Base-by-base conservation (phyloP, 2,888 invertebrate species). In the Spisula subtruncata region DNA sequence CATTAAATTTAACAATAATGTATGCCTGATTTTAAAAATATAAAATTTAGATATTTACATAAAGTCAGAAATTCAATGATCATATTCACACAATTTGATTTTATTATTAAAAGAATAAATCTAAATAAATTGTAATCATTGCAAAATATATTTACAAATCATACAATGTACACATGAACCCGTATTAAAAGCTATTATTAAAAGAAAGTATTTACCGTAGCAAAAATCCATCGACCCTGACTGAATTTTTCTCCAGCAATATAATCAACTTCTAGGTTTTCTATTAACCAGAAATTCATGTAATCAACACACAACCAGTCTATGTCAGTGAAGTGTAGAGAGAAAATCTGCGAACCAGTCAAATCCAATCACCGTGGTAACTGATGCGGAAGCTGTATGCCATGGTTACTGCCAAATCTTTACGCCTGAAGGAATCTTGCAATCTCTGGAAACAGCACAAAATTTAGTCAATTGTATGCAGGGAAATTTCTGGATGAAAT, bases 381-480 rank as follows among this genome's bases (percentile, higher is more conserved):
- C 88, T 88, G 86, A 90, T 86, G 90, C 90, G 88, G 86, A 90
- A 90, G 90, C 88, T 56, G 51, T 83, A 86, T 88, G 88, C 90
- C 86, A 88, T 90, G 90, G 90, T 90, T 90, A 88, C 90, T 90
- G 90, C 90, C 90, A 90, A 83, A 81, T 88, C 90, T 90, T 90
- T 84, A 88, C 83, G 90, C 90, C 88, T 90, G 81, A 90, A 88
- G 90, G 85, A 84, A 84, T 90, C 66, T 90, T 86, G 82, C 86
- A 90, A 90, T 86, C 71, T 88, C 88, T 88, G 84, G 75, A 71
- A 71, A 75, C 75, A 71, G 48, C 32, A 51, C 48, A 46, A 83
- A 20, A 35, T 75, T 75, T 32, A 75, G 75, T 32, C 75, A 75
- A 41, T 32, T 32, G 75, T 35, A 75, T 75, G 29, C 16, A 75